phyloP scores from a whole-genome alignment of 2,888 invertebrate genomes.

The Frankliniella intonsa region DNA sequence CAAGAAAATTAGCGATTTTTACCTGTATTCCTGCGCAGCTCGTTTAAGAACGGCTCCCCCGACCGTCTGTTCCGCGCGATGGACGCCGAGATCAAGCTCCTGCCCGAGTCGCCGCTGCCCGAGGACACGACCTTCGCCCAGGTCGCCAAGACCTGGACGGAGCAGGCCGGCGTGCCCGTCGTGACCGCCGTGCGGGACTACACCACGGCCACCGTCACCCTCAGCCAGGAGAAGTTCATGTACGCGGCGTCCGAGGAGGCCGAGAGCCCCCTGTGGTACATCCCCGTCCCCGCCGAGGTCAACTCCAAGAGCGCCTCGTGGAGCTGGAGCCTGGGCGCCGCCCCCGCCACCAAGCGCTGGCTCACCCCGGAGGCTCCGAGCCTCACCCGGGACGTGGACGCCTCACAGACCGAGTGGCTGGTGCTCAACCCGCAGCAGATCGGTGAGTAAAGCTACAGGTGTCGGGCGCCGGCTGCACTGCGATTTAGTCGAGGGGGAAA shows the following conservation, averaged over 20 bases:
- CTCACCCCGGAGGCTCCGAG: background rate
- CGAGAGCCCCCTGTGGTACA: background rate
- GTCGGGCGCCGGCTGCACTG: too few species aligned
- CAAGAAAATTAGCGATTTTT: too few species aligned
- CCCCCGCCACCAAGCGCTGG: background rate
- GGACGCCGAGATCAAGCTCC: background rate
- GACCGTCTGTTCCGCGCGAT: background rate
- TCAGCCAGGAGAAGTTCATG: background rate
- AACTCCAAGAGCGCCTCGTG: background rate
- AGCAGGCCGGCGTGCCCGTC: conserved; percentile 46
- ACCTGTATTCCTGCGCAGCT: background rate
- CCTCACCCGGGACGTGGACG: background rate
- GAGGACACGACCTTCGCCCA: conserved; percentile 40
- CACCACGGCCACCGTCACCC: background rate
- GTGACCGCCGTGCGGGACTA: conserved; percentile 41
- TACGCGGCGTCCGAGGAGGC: background rate
- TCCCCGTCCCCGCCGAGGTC: background rate
- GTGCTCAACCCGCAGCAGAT: conserved; percentile 21
- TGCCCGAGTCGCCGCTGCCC: conserved; percentile 32
- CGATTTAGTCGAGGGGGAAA: too few species aligned
- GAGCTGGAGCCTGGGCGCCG: background rate
- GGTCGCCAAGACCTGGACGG: conserved; percentile 49
- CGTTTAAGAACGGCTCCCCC: background rate
- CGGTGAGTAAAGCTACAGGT: background rate
- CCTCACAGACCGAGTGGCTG: conserved; percentile 23